phyloP scores from a whole-genome alignment of 1,140 invertebrate genomes.

The Platyura marginata region DNA sequence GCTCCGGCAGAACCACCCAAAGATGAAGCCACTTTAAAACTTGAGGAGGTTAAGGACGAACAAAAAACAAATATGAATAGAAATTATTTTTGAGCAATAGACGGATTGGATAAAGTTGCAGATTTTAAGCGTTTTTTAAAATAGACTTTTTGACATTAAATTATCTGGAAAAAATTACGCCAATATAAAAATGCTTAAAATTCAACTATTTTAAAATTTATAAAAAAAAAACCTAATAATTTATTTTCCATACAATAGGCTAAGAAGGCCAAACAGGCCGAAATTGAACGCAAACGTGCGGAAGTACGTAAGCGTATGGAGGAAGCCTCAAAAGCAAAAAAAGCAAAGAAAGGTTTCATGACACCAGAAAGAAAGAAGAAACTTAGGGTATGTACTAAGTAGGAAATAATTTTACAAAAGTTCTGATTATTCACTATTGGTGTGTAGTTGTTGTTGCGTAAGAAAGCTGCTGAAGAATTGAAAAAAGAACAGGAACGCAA shows the following conservation, averaged over 20 bases:
- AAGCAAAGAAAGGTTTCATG: conserved; percentile 97
- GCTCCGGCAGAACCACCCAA: conserved; percentile 15
- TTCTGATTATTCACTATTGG: conserved; percentile 2
- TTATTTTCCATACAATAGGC: conserved; percentile 31
- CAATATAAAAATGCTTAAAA: conserved; percentile 5
- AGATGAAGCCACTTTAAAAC: conserved; percentile 21
- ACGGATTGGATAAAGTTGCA: too few species aligned
- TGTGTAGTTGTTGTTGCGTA: conserved; percentile 88
- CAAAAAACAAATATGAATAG: too few species aligned
- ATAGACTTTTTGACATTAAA: too few species aligned
- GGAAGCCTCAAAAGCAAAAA: conserved; percentile 86
- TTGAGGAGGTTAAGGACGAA: conserved; percentile 17
- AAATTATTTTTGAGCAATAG: too few species aligned
- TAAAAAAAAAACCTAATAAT: background rate
- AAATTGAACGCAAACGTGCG: conserved; percentile 85
- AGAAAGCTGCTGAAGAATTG: conserved; percentile 98
- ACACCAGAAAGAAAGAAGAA: conserved; percentile 97
- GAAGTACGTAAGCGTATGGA: conserved; percentile 91
- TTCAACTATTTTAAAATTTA: background rate
- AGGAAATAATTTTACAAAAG: too few species aligned
- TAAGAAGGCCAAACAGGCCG: conserved; percentile 86
- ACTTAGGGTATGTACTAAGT: conserved; percentile 62
- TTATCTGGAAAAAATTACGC: too few species aligned
- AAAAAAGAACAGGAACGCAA: conserved; percentile 99
- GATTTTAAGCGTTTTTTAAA: too few species aligned